These are phyloP conservation scores for Triops cancriformis DNA, from an alignment of 1,140 invertebrate genomes.

Conservation along the genomic window DNA sequence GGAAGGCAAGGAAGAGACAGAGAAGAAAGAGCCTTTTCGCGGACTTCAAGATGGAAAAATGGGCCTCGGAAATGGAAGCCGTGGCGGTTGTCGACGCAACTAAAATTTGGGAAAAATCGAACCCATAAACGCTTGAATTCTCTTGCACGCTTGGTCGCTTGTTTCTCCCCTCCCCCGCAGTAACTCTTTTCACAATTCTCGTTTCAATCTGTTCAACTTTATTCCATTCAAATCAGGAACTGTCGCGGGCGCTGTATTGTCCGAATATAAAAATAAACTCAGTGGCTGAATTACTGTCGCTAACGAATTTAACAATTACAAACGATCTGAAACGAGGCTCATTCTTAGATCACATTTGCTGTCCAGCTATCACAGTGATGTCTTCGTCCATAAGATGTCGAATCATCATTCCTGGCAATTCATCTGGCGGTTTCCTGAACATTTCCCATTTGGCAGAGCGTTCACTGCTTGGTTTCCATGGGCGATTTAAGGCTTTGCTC, in stretches of 20 bases:
- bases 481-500: constrained; percentile 6
- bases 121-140: neutral
- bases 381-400: neutral
- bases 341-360: neutral
- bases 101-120: neutral
- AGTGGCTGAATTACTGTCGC: neutral
- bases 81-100: constrained; percentile 6
- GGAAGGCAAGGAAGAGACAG: neutral
- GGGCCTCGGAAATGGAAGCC: neutral
- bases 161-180: neutral
- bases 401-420: neutral
- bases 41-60: neutral
- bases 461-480: constrained; percentile 1
- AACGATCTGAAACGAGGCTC: neutral
- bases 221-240: neutral
- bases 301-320: neutral
- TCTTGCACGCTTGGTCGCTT: neutral
- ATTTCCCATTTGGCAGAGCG: constrained; percentile 4
- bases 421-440: constrained; percentile 9
- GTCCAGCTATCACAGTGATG: neutral
- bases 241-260: neutral
- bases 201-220: too few relatives aligned
- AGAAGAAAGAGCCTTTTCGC: neutral
- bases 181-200: too few relatives aligned
- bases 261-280: constrained; percentile 2